Percentiles rank a stretch among this genome's conserved stretches.
Conservation (phyloP, 2,888 invertebrate genomes). For the Clunio marinus region DNA sequence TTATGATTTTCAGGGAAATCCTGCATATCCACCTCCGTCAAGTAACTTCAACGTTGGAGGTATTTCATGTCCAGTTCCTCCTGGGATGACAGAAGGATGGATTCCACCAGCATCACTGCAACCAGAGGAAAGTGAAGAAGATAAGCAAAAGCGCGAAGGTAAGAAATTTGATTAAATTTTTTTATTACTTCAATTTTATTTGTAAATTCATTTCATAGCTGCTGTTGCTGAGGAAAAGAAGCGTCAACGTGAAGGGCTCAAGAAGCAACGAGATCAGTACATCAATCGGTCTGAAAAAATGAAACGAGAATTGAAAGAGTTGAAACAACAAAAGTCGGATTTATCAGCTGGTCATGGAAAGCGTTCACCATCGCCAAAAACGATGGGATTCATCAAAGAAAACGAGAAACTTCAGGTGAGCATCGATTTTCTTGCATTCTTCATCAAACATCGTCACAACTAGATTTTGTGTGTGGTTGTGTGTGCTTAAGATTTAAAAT, state of each 20-base stretch:
- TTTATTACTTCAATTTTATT: background rate
- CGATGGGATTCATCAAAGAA: conserved; percentile 73
- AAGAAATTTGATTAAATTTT: conserved; percentile 41
- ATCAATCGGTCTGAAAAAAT: conserved; percentile 68
- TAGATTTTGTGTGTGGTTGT: background rate
- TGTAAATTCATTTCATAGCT: conserved; percentile 46
- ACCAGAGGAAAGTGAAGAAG: conserved; percentile 40
- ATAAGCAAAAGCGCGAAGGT: conserved; percentile 48
- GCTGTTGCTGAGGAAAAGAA: conserved; percentile 78
- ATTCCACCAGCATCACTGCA: conserved; percentile 17
- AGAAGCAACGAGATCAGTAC: conserved; percentile 77
- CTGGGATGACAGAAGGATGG: conserved; percentile 23
- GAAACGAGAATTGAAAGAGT: conserved; percentile 71
- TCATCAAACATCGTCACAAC: no score
- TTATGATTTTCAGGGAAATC: conserved; percentile 36
- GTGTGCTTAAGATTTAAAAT: background rate
- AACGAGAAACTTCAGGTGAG: conserved; percentile 80
- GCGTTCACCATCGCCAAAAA: conserved; percentile 69
- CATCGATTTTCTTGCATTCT: no score
- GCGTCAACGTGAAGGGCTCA: conserved; percentile 74
- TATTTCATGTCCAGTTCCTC: conserved; percentile 24
- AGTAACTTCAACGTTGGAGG: background rate
- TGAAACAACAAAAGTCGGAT: conserved; percentile 74
- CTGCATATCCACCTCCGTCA: conserved; percentile 2
- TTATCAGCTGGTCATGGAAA: conserved; percentile 61